These are phyloP conservation scores for Ganaspis sp. DNA, from an alignment of 1,140 invertebrate species.

Conservation along the genomic window DNA sequence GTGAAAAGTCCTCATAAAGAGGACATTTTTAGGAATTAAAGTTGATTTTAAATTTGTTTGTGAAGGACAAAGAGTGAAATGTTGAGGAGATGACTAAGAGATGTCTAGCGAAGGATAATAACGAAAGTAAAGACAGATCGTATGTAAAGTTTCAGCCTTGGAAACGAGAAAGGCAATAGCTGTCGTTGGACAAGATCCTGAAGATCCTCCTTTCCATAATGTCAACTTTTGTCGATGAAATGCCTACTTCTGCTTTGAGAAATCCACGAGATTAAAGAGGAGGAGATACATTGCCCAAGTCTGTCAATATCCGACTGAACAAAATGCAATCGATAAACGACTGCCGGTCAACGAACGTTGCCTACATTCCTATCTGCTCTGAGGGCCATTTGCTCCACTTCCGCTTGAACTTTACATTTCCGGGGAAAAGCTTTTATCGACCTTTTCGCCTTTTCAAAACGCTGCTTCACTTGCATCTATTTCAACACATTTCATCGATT, in stretches of 20 bases:
- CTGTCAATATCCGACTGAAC: constrained; percentile 1
- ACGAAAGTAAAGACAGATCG: background rate
- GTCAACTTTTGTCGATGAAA: background rate
- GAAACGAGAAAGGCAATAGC: constrained; percentile 13
- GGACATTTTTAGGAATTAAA: too few species aligned
- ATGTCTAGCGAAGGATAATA: background rate
- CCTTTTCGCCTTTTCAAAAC: background rate
- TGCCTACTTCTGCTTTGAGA: background rate
- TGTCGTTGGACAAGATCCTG: background rate
- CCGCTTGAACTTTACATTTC: constrained; percentile 1
- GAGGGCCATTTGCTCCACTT: constrained; percentile 15
- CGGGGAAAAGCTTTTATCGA: background rate
- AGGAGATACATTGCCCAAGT: background rate
- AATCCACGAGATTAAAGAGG: background rate
- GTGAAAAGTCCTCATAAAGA: background rate
- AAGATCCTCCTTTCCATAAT: constrained; percentile 17
- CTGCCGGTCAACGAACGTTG: constrained; percentile 22
- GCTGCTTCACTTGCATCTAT: background rate
- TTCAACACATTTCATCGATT: too few species aligned
- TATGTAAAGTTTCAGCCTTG: constrained; percentile 18
- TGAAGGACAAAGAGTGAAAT: background rate
- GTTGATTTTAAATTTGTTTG: background rate
- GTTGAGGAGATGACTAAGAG: background rate
- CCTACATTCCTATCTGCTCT: constrained; percentile 13
- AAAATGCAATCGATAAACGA: constrained; percentile 28